phyloP scores from a whole-genome alignment of 2,797 vertebrate species.

The Scleropages formosus region DNA sequence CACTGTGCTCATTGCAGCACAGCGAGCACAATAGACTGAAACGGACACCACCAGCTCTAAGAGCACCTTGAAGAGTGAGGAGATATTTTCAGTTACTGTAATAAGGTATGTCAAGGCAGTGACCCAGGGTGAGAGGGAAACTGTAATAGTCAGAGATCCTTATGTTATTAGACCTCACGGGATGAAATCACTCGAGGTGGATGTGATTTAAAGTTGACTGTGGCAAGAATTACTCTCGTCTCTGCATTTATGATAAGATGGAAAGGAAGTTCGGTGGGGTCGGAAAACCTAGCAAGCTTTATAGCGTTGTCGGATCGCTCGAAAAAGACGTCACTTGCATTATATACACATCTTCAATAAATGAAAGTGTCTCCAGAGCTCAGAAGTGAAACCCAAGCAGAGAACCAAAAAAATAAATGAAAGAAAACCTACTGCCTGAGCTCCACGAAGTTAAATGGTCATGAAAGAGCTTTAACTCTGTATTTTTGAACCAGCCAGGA shows the following conservation, averaged over 20 bases:
- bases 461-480: too few species aligned
- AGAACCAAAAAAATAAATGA: too few species aligned
- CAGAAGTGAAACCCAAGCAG: neutral
- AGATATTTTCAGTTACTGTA: conserved; percentile 28
- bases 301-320: too few species aligned
- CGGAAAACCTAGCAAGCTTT: too few species aligned
- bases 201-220: conserved; percentile 61
- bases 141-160: conserved; percentile 42
- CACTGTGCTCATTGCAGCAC: neutral
- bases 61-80: conserved; percentile 9
- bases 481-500: too few species aligned
- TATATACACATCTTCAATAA: too few species aligned
- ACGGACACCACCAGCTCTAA: neutral
- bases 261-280: conserved; percentile 22
- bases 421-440: too few species aligned
- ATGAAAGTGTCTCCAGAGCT: too few species aligned
- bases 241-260: conserved; percentile 42
- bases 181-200: conserved; percentile 41
- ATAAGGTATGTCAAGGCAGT: conserved; percentile 36
- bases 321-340: too few species aligned
- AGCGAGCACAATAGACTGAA: neutral
- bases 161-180: conserved; percentile 28
- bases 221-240: conserved; percentile 47
- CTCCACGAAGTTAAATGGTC: too few species aligned
- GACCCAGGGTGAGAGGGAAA: conserved; percentile 38